Conservation (phyloP, 2,797 vertebrate species). For the Botia kubotai region DNA sequence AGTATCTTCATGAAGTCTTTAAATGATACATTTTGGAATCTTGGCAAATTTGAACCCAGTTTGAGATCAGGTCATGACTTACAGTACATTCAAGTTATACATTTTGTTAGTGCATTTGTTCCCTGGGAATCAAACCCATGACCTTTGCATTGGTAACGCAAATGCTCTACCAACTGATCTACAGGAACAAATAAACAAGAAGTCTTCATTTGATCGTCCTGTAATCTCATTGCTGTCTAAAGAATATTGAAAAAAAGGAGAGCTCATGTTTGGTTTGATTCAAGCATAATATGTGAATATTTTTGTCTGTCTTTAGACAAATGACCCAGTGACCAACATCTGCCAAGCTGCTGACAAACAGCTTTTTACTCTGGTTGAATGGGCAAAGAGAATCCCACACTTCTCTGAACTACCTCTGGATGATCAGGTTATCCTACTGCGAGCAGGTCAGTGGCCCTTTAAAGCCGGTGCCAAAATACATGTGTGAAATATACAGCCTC, state of each 20-base stretch:
- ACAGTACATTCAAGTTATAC: too few species aligned
- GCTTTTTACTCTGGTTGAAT: conserved; percentile 87
- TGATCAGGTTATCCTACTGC: conserved; percentile 95
- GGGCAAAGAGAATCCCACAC: conserved; percentile 88
- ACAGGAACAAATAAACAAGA: too few species aligned
- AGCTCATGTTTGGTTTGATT: too few species aligned
- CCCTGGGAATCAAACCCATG: too few species aligned
- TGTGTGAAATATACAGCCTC: neutral
- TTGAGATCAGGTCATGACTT: too few species aligned
- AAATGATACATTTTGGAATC: neutral
- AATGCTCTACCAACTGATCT: too few species aligned
- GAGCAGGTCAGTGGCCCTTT: conserved; percentile 83
- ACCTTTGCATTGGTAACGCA: too few species aligned
- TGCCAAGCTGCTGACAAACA: conserved; percentile 92
- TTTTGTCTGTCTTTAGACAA: conserved; percentile 77
- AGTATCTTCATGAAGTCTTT: conserved; percentile 24
- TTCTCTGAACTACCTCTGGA: conserved; percentile 90
- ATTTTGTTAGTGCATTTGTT: too few species aligned
- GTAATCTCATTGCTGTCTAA: too few species aligned
- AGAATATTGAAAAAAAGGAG: too few species aligned
- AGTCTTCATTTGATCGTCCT: too few species aligned
- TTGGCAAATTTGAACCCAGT: neutral
- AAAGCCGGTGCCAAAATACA: neutral
- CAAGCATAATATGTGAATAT: neutral
- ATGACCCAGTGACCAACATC: conserved; percentile 97